Base-by-base conservation (phyloP, 2,888 invertebrate genomes). In the Apamea monoglypha region DNA sequence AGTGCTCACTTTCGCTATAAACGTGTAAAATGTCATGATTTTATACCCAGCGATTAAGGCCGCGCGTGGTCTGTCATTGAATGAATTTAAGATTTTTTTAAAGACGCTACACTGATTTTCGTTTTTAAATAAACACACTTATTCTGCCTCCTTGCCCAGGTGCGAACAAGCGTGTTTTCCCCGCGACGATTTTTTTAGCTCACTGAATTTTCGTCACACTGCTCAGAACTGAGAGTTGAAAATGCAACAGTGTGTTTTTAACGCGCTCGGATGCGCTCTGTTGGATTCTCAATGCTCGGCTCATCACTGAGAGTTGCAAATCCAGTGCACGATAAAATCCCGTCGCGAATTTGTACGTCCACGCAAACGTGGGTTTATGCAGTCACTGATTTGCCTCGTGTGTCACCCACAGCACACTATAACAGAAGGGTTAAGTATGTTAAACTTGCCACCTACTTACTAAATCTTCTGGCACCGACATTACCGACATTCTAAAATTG, bases 401-500 rank as follows among this genome's bases (percentile, higher is more conserved):
- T 44, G 36, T 53, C 76, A 21, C 29, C 71, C 44, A 77, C 47
- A 47, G 25, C 6, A n/a, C 14, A 44, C 5, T 70, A 47, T 29
- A 29, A 4, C 29, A 71, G 47, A 82, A 56, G 21, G 61, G 29
- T 59, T 29, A 50, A 78, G 32, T 66, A 70, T 29, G 36, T 32
- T 36, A 56, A 78, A 7, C 59, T n/a, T 21, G 10, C 40, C 56
- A 64, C 29, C 40, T 1, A 66, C 64, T 67, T 71, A 71, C 71
- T 53, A 72, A 82, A 82, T 82, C 74, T 68, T 76, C 76, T 61
- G n/a, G 40, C 73, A 36, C 36, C 59, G 29, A 74, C 32, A 67
- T 80, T 36, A 67, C 16, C 2, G 72, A 66, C 80, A 83, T 86
- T 74, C 80, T 74, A 68, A 82, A 88, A 81, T 81, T 69, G 64